Evolutionary conservation across 2,113 vertebrate genomes (phyloP).

Genomic region (Clarias batrachus): DNA sequence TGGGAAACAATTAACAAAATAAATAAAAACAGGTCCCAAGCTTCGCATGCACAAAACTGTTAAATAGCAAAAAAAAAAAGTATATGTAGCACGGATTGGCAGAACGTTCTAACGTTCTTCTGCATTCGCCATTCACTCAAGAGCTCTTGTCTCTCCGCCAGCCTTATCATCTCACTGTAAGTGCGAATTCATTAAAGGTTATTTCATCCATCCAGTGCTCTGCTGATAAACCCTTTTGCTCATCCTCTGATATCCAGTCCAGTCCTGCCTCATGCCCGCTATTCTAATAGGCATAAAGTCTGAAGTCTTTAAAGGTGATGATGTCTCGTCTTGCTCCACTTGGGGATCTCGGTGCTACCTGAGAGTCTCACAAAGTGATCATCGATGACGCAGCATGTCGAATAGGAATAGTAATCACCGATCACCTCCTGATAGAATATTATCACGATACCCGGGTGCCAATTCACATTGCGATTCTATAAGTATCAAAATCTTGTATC

Average conservation of each 20-base stretch:
- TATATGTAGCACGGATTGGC: too few relatives aligned
- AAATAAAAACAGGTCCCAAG: too few relatives aligned
- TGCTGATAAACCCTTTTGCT: slow-evolving; percentile 6
- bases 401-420: too few relatives aligned
- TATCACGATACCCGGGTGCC: too few relatives aligned
- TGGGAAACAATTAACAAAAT: too few relatives aligned
- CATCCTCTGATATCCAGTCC: not conserved
- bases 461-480: too few relatives aligned
- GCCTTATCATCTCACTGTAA: slow-evolving; percentile 14
- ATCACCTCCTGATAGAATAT: too few relatives aligned
- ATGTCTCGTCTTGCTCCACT: not conserved
- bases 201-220: slow-evolving; percentile 10
- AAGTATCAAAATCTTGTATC: too few relatives aligned
- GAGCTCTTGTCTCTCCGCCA: not conserved
- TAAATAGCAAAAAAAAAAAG: too few relatives aligned
- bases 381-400: not conserved
- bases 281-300: not conserved
- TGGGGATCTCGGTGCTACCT: not conserved
- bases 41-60: too few relatives aligned
- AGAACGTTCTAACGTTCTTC: not conserved
- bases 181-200: slow-evolving; percentile 32
- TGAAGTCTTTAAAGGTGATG: not conserved
- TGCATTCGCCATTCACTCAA: not conserved
- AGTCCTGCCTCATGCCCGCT: not conserved
- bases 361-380: not conserved